phyloP scores from a whole-genome alignment of 2,797 vertebrate genomes.

The Mastacembelus armatus region DNA sequence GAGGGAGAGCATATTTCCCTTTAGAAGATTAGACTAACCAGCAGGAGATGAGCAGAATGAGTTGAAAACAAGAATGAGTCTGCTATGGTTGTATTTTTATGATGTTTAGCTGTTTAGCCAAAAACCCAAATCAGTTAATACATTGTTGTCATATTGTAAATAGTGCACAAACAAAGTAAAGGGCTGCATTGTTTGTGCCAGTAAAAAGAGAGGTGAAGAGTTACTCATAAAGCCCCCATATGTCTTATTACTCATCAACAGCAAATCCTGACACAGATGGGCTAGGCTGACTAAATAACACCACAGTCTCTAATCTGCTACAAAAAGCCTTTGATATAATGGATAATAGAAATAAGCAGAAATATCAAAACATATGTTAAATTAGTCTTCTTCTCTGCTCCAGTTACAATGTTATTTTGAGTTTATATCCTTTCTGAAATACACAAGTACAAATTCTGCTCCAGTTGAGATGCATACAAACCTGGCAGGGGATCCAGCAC shows the following conservation, averaged over 20 bases:
- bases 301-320: conserved; percentile 26
- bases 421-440: no score
- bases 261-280: conserved; percentile 55
- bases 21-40: background rate
- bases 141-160: background rate
- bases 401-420: background rate
- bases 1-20: background rate
- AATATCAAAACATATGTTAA: background rate
- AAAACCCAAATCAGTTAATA: background rate
- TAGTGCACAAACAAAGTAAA: background rate
- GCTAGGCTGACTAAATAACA: conserved; percentile 1
- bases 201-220: conserved; percentile 50
- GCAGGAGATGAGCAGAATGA: background rate
- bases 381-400: background rate
- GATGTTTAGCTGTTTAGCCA: no score
- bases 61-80: background rate
- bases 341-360: background rate
- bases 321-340: background rate
- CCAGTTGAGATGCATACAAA: conserved; percentile 9
- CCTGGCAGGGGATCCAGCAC: conserved; percentile 43
- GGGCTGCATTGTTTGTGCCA: background rate
- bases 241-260: conserved; percentile 46
- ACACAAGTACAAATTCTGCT: background rate
- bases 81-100: background rate
- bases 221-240: conserved; percentile 35